Evolutionary conservation across 2,797 vertebrate species (phyloP).

Genomic region (Lagothrix lagotricha): DNA sequence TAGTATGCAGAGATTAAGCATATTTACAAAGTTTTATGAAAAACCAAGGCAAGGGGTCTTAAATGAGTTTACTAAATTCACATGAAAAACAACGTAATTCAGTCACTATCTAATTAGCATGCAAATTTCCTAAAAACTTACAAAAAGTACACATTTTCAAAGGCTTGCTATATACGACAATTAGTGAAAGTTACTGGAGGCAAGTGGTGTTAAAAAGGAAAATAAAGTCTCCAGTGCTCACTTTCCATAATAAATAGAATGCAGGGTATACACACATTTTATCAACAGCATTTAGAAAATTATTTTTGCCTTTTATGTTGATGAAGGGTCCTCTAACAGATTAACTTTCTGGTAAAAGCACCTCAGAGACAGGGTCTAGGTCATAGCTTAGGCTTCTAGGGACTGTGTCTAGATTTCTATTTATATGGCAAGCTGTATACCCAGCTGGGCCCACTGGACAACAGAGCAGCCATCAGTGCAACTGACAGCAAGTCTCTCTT

Average conservation of each 20-base stretch:
- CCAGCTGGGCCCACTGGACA: background rate
- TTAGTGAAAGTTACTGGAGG: background rate
- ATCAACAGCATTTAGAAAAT: slow-evolving; percentile 30
- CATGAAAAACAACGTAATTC: background rate
- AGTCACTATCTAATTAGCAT: background rate
- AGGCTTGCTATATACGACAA: background rate
- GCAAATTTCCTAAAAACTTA: background rate
- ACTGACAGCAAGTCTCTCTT: background rate
- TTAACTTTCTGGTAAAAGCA: background rate
- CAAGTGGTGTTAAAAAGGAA: background rate
- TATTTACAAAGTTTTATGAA: background rate
- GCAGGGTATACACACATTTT: background rate
- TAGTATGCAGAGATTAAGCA: background rate
- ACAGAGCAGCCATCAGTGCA: background rate
- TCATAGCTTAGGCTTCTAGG: background rate
- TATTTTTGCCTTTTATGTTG: slow-evolving; percentile 38
- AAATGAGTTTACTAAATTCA: background rate
- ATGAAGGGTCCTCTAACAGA: slow-evolving; percentile 5
- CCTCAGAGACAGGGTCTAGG: background rate
- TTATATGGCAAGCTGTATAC: background rate
- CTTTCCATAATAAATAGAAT: background rate
- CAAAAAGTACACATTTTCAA: background rate
- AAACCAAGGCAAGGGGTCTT: background rate
- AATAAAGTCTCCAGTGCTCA: background rate
- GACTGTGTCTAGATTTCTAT: background rate